Conservation (phyloP, 2,113 vertebrate species). For the Balaenoptera acutorostrata region DNA sequence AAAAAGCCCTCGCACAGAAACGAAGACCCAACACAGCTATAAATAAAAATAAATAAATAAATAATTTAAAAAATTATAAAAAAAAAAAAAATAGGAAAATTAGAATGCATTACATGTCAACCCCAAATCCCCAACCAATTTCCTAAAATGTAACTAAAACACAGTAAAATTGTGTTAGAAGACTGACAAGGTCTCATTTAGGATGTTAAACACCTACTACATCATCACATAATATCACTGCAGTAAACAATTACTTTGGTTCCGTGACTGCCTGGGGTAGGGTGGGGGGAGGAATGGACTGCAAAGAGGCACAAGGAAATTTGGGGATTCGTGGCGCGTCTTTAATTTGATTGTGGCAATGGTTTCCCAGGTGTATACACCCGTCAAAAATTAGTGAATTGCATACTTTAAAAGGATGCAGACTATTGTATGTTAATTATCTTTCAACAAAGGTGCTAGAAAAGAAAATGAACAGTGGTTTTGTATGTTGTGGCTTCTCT, state of each 20-base stretch:
- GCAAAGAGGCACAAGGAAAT: too few relatives aligned
- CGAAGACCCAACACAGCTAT: too few relatives aligned
- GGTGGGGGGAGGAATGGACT: rapidly evolving
- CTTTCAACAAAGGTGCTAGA: background rate
- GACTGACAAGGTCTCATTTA: background rate
- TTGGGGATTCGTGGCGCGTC: background rate
- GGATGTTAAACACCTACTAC: background rate
- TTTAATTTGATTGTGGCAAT: background rate
- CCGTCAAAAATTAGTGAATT: background rate
- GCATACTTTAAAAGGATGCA: background rate
- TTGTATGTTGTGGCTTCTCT: background rate
- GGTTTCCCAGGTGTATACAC: background rate
- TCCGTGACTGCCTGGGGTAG: background rate
- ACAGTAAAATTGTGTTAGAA: background rate
- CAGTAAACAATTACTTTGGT: background rate
- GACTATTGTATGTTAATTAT: background rate
- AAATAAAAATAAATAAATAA: too few relatives aligned
- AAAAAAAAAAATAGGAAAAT: background rate
- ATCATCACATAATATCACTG: too few relatives aligned
- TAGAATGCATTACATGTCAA: background rate
- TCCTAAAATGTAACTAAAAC: background rate
- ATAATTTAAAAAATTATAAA: too few relatives aligned
- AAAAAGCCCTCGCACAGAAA: too few relatives aligned
- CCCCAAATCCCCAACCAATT: background rate
- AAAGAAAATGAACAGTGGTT: background rate